These are phyloP conservation scores for Synergus laeviventris DNA, from an alignment of 2,888 invertebrate genomes.

Conservation along the genomic window DNA sequence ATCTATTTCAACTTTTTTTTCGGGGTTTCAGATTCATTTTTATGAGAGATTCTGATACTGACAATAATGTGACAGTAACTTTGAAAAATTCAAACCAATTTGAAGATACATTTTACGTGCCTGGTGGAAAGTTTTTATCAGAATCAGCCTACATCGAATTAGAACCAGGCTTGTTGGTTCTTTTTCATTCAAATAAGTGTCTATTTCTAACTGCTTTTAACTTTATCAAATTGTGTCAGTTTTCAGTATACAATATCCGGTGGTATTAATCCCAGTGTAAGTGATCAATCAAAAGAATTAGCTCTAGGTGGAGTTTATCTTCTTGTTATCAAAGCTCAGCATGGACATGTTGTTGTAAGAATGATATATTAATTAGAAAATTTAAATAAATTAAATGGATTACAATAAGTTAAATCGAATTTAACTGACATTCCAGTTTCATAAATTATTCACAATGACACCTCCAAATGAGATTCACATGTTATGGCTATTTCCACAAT, in stretches of 20 bases:
- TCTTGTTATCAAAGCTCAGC: slow-evolving; percentile 75
- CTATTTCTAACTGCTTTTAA: not conserved
- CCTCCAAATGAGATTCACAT: slow-evolving; percentile 83
- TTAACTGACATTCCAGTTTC: slow-evolving; percentile 70
- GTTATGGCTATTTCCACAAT: slow-evolving; percentile 88
- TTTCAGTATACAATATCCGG: not conserved
- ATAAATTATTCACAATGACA: slow-evolving; percentile 80
- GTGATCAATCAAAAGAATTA: slow-evolving; percentile 23
- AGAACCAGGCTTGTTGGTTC: slow-evolving; percentile 78
- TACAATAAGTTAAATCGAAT: not conserved
- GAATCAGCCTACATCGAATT: slow-evolving; percentile 81
- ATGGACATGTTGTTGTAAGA: slow-evolving; percentile 73
- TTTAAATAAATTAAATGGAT: not conserved
- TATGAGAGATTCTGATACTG: slow-evolving; percentile 63
- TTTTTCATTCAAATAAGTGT: not conserved
- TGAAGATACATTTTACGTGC: slow-evolving; percentile 79
- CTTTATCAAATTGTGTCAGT: not conserved
- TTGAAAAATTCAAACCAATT: slow-evolving; percentile 70
- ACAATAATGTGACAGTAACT: slow-evolving; percentile 71
- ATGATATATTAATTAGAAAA: not conserved
- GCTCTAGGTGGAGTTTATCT: slow-evolving; percentile 79
- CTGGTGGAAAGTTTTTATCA: slow-evolving; percentile 76
- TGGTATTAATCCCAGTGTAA: slow-evolving; percentile 38
- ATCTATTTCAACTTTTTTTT: not conserved
- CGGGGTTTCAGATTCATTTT: slow-evolving; percentile 68